These are phyloP conservation scores for Hippocampus zosterae DNA, from an alignment of 2,113 vertebrate genomes.

Conservation along the genomic window DNA sequence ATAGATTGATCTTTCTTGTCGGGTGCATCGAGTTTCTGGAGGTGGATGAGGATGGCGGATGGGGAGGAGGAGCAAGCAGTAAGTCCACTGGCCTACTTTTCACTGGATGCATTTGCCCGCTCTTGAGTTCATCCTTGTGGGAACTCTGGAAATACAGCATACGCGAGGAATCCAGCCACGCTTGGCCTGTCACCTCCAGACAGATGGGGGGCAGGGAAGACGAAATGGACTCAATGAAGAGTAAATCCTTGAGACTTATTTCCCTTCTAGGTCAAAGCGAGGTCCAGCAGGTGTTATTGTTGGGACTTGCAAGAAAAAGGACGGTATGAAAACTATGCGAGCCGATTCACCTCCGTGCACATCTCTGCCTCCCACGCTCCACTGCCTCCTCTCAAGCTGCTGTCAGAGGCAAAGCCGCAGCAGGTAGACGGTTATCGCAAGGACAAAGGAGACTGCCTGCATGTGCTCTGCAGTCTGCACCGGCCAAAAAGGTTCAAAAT, in stretches of 20 bases:
- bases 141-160: constrained; percentile 50
- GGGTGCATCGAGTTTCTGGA: constrained; percentile 43
- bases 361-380: constrained; percentile 15
- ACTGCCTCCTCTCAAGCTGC: constrained; percentile 42
- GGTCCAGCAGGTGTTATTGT: constrained; percentile 19
- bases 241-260: background rate
- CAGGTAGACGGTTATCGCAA: constrained; percentile 56
- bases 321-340: constrained; percentile 25
- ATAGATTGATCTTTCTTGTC: constrained; percentile 45
- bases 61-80: constrained; percentile 31
- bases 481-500: too few relatives aligned
- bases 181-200: constrained; percentile 58
- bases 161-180: constrained; percentile 56
- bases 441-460: constrained; percentile 39
- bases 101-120: constrained; percentile 32
- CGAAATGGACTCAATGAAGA: constrained; percentile 5
- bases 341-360: constrained; percentile 35
- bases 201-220: constrained; percentile 4
- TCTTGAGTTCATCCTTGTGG: constrained; percentile 45
- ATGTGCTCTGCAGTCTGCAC: constrained; percentile 44
- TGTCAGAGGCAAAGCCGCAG: constrained; percentile 44
- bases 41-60: constrained; percentile 13
- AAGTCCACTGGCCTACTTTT: constrained; percentile 68
- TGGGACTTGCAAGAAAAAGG: constrained; percentile 6
- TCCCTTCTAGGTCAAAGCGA: background rate